Evolutionary conservation across 2,113 vertebrate genomes (phyloP).

Genomic region (Anguilla rostrata): DNA sequence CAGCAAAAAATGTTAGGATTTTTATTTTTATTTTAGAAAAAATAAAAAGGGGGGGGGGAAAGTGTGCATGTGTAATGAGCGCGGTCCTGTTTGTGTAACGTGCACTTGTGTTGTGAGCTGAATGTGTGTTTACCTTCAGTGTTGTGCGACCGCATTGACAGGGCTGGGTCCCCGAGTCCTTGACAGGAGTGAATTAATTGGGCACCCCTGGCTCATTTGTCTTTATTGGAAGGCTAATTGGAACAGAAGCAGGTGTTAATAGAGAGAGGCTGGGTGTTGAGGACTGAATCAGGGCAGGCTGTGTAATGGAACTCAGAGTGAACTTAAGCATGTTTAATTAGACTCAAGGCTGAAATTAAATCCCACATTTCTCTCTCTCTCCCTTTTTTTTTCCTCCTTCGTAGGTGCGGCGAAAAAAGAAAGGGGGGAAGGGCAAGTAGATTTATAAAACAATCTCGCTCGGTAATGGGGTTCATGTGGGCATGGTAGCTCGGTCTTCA

Average conservation of each 20-base stretch:
- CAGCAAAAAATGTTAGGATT: neutral
- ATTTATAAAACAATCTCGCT: slow-evolving; percentile 12
- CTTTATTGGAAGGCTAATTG: slow-evolving; percentile 73
- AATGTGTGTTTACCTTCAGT: slow-evolving; percentile 31
- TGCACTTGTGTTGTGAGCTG: neutral
- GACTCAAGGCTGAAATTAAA: slow-evolving; percentile 60
- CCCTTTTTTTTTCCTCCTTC: slow-evolving; percentile 13
- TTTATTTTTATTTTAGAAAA: neutral
- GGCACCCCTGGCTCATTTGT: slow-evolving; percentile 74
- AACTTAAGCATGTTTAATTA: slow-evolving; percentile 72
- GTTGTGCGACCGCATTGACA: slow-evolving; percentile 44
- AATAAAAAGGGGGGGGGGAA: too few relatives aligned
- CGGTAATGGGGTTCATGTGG: neutral
- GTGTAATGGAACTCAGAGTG: slow-evolving; percentile 65
- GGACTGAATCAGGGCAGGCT: slow-evolving; percentile 23
- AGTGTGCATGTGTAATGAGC: neutral
- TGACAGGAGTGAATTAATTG: slow-evolving; percentile 73
- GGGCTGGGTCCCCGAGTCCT: slow-evolving; percentile 51
- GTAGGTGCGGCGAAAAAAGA: slow-evolving; percentile 44
- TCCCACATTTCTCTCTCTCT: slow-evolving; percentile 41
- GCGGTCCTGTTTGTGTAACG: neutral
- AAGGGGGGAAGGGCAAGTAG: slow-evolving; percentile 8
- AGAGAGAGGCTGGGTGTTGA: slow-evolving; percentile 58
- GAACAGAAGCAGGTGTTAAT: slow-evolving; percentile 74
- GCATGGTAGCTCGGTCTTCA: neutral